phyloP scores from a whole-genome alignment of 2,888 invertebrate species.

The Epirrita christyi region DNA sequence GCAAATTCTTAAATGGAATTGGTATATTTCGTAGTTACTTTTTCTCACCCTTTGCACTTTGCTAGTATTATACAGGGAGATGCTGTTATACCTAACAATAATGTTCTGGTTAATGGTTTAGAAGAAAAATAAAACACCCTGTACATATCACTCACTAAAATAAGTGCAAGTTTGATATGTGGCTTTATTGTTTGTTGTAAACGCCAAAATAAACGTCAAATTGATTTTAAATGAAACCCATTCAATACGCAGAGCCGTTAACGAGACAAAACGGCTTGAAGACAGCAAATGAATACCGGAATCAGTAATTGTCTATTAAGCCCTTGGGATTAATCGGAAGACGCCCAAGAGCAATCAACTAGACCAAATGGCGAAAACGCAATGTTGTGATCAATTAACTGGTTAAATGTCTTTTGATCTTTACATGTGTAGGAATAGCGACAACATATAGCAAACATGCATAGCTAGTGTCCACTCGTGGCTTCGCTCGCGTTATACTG shows the following conservation, averaged over 20 bases:
- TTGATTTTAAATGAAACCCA: conserved; percentile 6
- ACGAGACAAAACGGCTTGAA: conserved; percentile 48
- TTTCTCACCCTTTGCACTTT: not conserved
- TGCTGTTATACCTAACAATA: no score
- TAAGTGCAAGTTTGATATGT: not conserved
- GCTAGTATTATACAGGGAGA: not conserved
- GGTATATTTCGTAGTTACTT: not conserved
- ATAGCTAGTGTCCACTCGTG: no score
- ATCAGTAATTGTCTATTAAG: conserved; percentile 63
- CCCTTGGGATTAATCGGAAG: conserved; percentile 67
- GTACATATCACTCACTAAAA: no score
- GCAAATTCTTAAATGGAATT: conserved; percentile 2
- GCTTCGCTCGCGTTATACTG: no score
- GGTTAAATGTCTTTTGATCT: not conserved
- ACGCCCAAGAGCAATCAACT: conserved; percentile 50
- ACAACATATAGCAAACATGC: no score
- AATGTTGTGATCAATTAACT: conserved; percentile 21
- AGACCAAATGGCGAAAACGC: conserved; percentile 25
- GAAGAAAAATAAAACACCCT: not conserved
- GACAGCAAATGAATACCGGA: conserved; percentile 56
- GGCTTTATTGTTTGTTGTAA: no score
- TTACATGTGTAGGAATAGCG: no score
- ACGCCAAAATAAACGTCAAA: not conserved
- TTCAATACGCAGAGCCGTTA: conserved; percentile 13
- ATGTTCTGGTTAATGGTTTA: not conserved